These are phyloP conservation scores for Channa argus DNA, from an alignment of 2,113 vertebrate species.

Conservation along the genomic window DNA sequence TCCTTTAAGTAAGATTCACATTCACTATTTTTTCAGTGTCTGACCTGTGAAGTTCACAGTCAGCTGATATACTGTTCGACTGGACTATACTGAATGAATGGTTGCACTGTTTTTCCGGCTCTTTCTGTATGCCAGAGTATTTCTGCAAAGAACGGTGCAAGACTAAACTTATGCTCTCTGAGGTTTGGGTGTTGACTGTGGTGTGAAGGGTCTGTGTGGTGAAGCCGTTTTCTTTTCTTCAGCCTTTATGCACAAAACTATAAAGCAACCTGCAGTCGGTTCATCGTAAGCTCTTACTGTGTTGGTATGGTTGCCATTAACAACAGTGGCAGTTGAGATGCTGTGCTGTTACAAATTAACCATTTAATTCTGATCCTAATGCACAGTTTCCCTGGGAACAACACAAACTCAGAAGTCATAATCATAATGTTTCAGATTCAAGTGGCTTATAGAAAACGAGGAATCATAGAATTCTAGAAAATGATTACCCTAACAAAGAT, in stretches of 20 bases:
- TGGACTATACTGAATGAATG: not conserved
- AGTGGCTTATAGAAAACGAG: not conserved
- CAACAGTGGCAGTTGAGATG: constrained; percentile 4
- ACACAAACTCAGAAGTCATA: not conserved
- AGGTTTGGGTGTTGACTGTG: constrained; percentile 1
- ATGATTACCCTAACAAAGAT: not conserved
- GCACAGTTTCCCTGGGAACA: constrained; percentile 7
- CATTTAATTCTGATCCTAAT: not conserved
- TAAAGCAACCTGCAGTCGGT: not conserved
- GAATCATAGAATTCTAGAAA: not conserved
- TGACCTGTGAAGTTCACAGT: not conserved
- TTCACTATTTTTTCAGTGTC: not conserved
- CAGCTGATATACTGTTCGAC: not conserved
- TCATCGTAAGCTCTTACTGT: not conserved
- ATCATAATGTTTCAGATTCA: not conserved
- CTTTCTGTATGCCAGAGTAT: not conserved
- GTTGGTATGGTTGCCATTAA: not conserved
- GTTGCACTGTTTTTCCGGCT: not conserved
- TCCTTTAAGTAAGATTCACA: too few relatives aligned
- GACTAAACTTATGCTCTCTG: not conserved
- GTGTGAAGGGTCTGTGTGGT: not conserved
- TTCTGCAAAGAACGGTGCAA: not conserved
- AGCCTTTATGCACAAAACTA: not conserved
- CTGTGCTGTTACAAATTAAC: constrained; percentile 33
- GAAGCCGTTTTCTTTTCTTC: constrained; percentile 1